Base-by-base conservation (phyloP, 2,113 vertebrate species). In the Talpa occidentalis region DNA sequence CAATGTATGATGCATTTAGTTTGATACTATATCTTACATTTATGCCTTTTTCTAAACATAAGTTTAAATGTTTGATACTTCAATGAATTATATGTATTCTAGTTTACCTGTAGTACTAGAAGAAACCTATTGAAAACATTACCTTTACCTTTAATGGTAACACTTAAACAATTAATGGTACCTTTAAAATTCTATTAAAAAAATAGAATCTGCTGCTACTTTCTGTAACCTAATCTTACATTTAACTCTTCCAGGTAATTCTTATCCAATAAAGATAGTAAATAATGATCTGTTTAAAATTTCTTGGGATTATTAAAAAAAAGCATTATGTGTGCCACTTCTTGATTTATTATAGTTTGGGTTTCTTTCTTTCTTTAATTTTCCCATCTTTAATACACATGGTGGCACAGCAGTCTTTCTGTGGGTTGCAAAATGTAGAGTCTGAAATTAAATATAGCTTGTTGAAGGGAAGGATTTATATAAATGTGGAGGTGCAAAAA, bases 181-280 rank as follows among this genome's bases (percentile, higher is more conserved):
- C 19, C 56, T 86, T 95, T n/a, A 66, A 66, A 91, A 72, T 93
- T 85, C 47, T 88, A 1, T 90, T 93, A 77, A 92, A 89, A 88
- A 78, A 88, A 74, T 69, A 88, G 21, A 91, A 66, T 60, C 16
- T 72, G 72, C 1, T 70, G 79, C 9, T 49, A 74, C 9, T 49
- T 9, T 93, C 30, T 91, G 54, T 91, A 59, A 93, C 35, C 49
- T 47, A 69, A 0, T 95, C 49, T 59, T 87, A 42, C 4, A 54
- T 4, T 67, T 86, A 19, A 49, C 6, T 76, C 62, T 69, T 67
- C 28, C 9, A 44, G 64, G 14, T 79, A 82, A 56, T 66, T 9
- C 37, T 95, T 78, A 24, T 42, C 19, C 40, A 88, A 4, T 84
- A 66, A 85, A 78, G 42, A n/a, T 88, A 80, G 77, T 69, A 90